phyloP scores from a whole-genome alignment of 2,797 vertebrate genomes.

The Enteromius thamalakanensis region DNA sequence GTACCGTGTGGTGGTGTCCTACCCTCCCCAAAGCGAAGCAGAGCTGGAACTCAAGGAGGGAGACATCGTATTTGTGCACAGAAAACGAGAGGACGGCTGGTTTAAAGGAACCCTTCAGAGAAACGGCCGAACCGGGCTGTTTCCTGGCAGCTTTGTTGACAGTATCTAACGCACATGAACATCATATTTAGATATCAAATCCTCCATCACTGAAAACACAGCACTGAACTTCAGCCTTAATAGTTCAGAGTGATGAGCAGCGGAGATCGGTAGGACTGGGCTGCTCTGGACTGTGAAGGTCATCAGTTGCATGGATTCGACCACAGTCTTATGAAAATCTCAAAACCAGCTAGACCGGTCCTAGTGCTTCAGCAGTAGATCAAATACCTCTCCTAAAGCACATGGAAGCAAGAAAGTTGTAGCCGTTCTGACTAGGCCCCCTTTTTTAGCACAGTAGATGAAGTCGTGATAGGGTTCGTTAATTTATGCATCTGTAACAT shows the following conservation, averaged over 20 bases:
- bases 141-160: conserved; percentile 98
- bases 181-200: conserved; percentile 6
- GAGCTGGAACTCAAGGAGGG: conserved; percentile 99
- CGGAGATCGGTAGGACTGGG: background rate
- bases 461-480: conserved; percentile 66
- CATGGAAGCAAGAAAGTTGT: conserved; percentile 17
- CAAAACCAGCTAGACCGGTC: conserved; percentile 7
- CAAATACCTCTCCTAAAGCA: conserved; percentile 42
- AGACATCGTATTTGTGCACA: conserved; percentile 97
- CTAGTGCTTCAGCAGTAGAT: conserved; percentile 8
- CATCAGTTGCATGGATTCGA: conserved; percentile 41
- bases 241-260: background rate
- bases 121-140: conserved; percentile 95
- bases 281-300: background rate
- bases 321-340: conserved; percentile 20
- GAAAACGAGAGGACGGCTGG: conserved; percentile 97
- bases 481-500: conserved; percentile 80
- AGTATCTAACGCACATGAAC: conserved; percentile 80
- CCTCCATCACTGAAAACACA: conserved; percentile 20
- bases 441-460: conserved; percentile 65
- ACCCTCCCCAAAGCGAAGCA: conserved; percentile 97
- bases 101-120: conserved; percentile 98
- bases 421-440: conserved; percentile 18
- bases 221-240: conserved; percentile 33
- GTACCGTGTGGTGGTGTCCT: conserved; percentile 96